phyloP scores from a whole-genome alignment of 2,113 vertebrate species.

The Chloropsis cyanopogon region DNA sequence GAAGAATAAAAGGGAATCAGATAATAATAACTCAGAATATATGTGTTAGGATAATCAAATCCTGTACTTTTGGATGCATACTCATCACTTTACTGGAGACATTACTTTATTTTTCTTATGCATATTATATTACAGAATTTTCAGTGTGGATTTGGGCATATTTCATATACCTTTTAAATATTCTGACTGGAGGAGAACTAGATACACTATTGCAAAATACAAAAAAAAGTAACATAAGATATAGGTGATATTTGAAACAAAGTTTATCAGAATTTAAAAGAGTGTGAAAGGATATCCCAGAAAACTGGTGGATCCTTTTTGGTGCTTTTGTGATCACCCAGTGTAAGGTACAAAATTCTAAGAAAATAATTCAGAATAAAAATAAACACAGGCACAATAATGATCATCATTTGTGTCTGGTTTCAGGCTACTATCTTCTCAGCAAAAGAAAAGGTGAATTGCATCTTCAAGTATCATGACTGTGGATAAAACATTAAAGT shows the following conservation, averaged over 20 bases:
- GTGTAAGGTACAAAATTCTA: background rate
- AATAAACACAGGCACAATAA: background rate
- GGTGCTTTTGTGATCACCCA: background rate
- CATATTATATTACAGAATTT: background rate
- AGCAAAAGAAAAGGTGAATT: background rate
- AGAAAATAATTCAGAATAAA: background rate
- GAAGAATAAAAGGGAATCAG: background rate
- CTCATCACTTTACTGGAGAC: background rate
- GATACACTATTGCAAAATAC: background rate
- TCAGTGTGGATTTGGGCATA: background rate
- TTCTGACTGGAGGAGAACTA: background rate
- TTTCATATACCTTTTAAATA: background rate
- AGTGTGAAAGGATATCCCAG: background rate
- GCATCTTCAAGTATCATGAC: background rate
- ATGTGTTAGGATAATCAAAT: background rate
- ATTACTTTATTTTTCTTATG: background rate
- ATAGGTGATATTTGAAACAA: background rate
- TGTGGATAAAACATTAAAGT: background rate
- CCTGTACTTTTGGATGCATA: background rate
- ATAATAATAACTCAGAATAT: background rate
- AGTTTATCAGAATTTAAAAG: background rate
- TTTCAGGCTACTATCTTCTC: background rate
- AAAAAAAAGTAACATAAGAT: background rate
- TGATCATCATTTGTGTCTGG: background rate
- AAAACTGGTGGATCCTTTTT: background rate